Conservation (phyloP, 2,797 vertebrate species). For the Threskiornis aethiopicus region DNA sequence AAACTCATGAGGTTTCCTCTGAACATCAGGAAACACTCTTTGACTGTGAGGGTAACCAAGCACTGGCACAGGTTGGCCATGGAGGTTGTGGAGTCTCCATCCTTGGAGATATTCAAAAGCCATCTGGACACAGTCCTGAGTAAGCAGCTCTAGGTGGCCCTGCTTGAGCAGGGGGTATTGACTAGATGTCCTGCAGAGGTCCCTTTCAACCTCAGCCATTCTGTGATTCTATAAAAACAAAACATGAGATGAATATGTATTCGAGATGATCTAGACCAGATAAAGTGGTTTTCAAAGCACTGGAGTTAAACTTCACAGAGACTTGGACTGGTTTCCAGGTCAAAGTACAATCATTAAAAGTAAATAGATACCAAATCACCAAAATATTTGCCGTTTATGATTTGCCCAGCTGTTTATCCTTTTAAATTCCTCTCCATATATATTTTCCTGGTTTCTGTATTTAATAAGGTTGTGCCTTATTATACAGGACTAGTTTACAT, state of each 20-base stretch:
- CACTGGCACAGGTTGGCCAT: background rate
- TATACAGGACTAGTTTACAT: background rate
- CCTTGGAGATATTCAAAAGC: background rate
- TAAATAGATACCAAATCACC: background rate
- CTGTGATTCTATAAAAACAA: background rate
- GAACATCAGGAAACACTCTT: background rate
- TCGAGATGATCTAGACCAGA: background rate
- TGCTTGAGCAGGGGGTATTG: background rate
- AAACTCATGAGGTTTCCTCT: background rate
- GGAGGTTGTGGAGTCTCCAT: background rate
- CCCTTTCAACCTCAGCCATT: background rate
- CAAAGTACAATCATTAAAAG: background rate
- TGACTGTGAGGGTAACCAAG: background rate
- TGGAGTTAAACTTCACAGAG: background rate
- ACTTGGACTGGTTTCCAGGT: background rate
- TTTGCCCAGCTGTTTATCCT: background rate
- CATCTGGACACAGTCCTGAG: fast-evolving
- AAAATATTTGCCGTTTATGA: background rate
- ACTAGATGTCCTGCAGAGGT: background rate
- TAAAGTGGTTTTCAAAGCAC: background rate
- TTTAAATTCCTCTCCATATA: background rate
- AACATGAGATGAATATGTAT: background rate
- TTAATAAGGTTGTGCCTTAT: background rate
- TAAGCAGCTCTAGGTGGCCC: background rate
- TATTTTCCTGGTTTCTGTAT: background rate